These are phyloP conservation scores for Collichthys lucidus DNA, from an alignment of 2,113 vertebrate genomes.

Conservation along the genomic window DNA sequence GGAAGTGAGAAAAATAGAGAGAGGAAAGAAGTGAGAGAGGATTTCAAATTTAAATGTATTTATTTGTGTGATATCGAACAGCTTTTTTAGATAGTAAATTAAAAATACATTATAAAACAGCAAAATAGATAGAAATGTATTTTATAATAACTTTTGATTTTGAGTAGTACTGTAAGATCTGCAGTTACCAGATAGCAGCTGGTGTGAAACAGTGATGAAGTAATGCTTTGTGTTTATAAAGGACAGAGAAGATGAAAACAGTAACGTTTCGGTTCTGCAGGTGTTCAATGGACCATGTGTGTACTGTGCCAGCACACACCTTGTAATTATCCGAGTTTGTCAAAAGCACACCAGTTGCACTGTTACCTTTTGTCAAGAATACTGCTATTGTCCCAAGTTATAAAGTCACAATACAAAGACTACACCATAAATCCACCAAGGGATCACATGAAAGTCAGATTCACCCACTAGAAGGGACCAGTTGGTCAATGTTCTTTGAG, in stretches of 20 bases:
- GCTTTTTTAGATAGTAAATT: background rate
- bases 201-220: background rate
- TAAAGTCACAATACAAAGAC: background rate
- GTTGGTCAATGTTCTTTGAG: background rate
- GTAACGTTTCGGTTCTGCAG: background rate
- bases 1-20: background rate
- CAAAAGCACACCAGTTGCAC: background rate
- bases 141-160: conserved; percentile 6
- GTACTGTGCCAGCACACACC: background rate
- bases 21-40: background rate
- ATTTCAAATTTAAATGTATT: background rate
- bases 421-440: background rate
- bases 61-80: background rate
- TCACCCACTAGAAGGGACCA: background rate
- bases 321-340: background rate
- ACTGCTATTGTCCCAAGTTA: background rate
- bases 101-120: background rate
- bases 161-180: background rate
- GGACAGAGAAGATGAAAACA: background rate
- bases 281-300: background rate
- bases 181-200: background rate
- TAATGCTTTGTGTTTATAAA: background rate
- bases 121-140: background rate
- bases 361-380: background rate
- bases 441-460: background rate